A percentile compares a stretch with the other conserved stretches of the same genome.
These are phyloP conservation scores for Ramazzottius varieornatus DNA, from an alignment of 2,888 invertebrate genomes.

Conservation along the genomic window DNA sequence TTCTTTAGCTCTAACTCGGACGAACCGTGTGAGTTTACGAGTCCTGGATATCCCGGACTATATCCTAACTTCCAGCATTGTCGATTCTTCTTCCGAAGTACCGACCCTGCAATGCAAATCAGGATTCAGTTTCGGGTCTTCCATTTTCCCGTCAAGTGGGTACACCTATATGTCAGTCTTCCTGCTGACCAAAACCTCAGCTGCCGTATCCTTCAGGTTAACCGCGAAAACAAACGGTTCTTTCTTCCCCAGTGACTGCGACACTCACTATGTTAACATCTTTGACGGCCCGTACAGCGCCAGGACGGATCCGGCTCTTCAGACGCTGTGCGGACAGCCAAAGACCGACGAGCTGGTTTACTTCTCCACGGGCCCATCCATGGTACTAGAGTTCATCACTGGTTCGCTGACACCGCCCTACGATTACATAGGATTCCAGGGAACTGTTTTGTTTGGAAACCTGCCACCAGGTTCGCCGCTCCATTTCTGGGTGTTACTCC, in stretches of 20 bases:
- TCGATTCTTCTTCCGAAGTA: background rate
- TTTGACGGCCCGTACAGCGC: background rate
- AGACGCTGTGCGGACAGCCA: background rate
- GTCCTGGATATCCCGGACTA: conserved; percentile 4
- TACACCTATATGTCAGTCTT: too few relatives aligned
- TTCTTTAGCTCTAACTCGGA: conserved; percentile 3
- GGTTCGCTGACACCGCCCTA: background rate
- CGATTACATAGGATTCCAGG: background rate
- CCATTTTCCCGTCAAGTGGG: background rate
- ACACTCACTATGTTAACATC: background rate
- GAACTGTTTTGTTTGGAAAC: background rate
- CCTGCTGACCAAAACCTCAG: too few relatives aligned
- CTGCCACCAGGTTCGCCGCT: background rate
- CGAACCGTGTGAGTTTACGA: conserved; percentile 3
- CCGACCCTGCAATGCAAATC: background rate
- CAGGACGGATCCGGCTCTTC: background rate
- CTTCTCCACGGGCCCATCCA: background rate
- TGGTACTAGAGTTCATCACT: background rate
- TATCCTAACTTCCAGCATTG: conserved; percentile 1
- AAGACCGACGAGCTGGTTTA: background rate
- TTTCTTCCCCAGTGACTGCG: background rate
- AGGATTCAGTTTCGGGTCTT: background rate
- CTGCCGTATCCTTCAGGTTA: too few relatives aligned
- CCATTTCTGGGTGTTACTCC: too few relatives aligned
- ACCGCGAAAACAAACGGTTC: too few relatives aligned